Evolutionary conservation across 2,113 vertebrate species (phyloP).

Genomic region (Pandion haliaetus): DNA sequence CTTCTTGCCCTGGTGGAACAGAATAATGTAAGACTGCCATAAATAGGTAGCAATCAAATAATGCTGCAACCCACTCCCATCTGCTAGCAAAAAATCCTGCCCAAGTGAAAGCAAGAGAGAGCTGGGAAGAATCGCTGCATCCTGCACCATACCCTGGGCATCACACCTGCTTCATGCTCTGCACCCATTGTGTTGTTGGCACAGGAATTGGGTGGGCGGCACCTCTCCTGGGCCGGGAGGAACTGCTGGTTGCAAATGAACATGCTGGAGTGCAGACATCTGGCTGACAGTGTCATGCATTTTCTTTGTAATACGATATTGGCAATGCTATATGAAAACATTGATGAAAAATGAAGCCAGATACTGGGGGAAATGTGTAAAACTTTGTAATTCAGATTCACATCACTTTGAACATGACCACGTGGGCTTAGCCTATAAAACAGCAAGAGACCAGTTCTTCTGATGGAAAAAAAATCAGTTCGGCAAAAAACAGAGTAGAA

Average conservation of each 20-base stretch:
- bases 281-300: not conserved
- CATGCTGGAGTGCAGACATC: not conserved
- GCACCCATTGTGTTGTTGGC: fast-evolving
- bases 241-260: not conserved
- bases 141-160: not conserved
- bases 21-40: slow-evolving; percentile 16
- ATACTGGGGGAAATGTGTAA: not conserved
- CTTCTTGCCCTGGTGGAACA: not conserved
- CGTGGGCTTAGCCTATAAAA: not conserved
- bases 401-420: not conserved
- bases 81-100: slow-evolving; percentile 8
- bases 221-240: not conserved
- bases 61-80: slow-evolving; percentile 62
- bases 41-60: slow-evolving; percentile 45
- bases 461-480: not conserved
- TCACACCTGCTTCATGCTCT: fast-evolving
- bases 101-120: not conserved
- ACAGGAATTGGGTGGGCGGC: not conserved
- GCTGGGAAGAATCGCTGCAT: not conserved
- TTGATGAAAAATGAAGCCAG: not conserved
- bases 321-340: not conserved
- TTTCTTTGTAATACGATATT: not conserved
- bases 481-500: not conserved
- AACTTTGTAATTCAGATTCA: not conserved
- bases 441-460: not conserved